These are phyloP conservation scores for Julus scanicus DNA, from an alignment of 2,888 invertebrate species.

Conservation along the genomic window DNA sequence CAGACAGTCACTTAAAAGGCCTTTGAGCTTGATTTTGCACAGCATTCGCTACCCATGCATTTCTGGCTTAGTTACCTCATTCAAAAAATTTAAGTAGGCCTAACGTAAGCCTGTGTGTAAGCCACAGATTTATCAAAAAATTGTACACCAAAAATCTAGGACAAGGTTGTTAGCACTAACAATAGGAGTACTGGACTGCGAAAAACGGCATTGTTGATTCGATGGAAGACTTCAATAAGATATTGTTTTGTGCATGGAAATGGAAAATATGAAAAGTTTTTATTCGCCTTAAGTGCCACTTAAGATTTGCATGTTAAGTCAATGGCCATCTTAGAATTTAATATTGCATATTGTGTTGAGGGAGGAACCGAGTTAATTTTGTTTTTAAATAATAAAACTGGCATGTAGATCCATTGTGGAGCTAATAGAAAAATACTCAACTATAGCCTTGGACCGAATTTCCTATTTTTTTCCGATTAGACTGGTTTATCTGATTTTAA, in stretches of 20 bases:
- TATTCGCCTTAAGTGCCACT: background rate
- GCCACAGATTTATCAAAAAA: background rate
- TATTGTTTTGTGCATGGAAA: background rate
- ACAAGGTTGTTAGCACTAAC: constrained; percentile 24
- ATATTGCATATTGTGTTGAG: background rate
- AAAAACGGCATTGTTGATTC: background rate
- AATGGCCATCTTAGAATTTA: constrained; percentile 3
- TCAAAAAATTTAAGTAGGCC: background rate
- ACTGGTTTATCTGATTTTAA: background rate
- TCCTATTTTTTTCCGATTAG: background rate
- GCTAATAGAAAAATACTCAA: background rate
- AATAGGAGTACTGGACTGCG: constrained; percentile 30
- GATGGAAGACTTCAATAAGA: background rate
- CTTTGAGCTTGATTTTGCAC: background rate
- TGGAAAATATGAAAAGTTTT: constrained; percentile 7
- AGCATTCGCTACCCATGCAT: background rate
- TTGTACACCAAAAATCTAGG: background rate
- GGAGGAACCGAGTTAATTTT: background rate
- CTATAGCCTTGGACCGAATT: constrained; percentile 25
- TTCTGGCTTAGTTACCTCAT: background rate
- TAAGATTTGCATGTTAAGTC: background rate
- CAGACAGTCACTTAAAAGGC: background rate
- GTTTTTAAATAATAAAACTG: background rate
- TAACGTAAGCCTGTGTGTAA: background rate
- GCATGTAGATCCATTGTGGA: background rate